Conservation (phyloP, 2,797 vertebrate species). For the Gallirallus australis region DNA sequence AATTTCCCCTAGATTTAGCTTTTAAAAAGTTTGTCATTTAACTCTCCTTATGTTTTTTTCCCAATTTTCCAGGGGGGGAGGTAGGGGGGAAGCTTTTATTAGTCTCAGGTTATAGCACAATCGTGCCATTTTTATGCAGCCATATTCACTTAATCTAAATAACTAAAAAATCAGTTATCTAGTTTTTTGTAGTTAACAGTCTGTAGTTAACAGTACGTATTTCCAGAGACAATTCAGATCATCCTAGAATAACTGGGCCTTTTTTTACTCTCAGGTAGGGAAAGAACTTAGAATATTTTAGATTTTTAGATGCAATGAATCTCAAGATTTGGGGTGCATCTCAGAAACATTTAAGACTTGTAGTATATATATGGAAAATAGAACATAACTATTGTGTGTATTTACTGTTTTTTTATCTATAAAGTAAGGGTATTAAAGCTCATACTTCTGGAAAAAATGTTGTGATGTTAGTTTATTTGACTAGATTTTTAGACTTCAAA, state of each 20-base stretch:
- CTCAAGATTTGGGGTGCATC: not conserved
- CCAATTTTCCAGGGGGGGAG: not conserved
- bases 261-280: not conserved
- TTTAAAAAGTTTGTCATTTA: not conserved
- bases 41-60: not conserved
- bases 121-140: not conserved
- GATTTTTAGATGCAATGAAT: not conserved
- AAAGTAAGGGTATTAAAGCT: not conserved
- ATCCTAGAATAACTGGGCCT: not conserved
- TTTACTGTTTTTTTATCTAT: not conserved
- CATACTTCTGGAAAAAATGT: not conserved
- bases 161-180: not conserved
- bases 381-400: not conserved
- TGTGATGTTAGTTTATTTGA: not conserved
- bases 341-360: not conserved
- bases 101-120: not conserved
- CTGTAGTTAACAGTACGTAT: not conserved
- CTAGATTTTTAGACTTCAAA: not conserved
- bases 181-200: not conserved
- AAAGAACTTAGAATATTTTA: not conserved
- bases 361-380: not conserved
- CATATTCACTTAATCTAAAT: not conserved
- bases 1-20: not conserved
- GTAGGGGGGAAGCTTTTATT: not conserved
- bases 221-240: not conserved